phyloP scores from a whole-genome alignment of 2,113 vertebrate genomes.

The Caloenas nicobarica region DNA sequence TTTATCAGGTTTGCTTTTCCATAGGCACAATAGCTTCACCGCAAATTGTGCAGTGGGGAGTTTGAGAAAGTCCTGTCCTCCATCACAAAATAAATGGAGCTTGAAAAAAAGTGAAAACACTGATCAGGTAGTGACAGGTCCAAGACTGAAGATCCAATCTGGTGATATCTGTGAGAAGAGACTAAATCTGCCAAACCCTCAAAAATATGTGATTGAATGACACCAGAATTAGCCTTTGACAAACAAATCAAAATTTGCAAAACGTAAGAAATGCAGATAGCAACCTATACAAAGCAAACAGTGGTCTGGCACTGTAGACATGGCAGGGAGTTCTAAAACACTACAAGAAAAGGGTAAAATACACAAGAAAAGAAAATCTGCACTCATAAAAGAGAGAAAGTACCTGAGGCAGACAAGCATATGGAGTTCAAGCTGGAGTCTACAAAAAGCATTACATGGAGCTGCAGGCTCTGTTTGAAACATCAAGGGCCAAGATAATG shows the following conservation, averaged over 20 bases:
- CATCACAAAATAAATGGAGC: background rate
- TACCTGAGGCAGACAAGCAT: slow-evolving; percentile 25
- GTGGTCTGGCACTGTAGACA: background rate
- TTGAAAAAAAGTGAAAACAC: background rate
- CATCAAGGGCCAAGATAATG: slow-evolving; percentile 10
- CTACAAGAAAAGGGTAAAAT: background rate
- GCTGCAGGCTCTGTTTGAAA: slow-evolving; percentile 24
- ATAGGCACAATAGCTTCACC: background rate
- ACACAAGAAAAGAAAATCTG: background rate
- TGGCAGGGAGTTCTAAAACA: background rate
- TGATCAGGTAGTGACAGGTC: background rate
- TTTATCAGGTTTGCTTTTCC: background rate
- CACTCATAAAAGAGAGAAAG: background rate
- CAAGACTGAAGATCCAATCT: background rate
- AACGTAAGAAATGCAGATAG: background rate
- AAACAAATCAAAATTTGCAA: background rate
- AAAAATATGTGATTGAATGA: background rate
- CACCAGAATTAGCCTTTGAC: background rate
- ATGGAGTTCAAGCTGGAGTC: slow-evolving; percentile 19
- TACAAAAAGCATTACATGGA: slow-evolving; percentile 22
- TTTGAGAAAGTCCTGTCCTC: background rate
- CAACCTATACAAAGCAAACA: background rate
- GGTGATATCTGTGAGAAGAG: background rate
- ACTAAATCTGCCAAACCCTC: background rate
- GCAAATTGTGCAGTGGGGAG: background rate